Percentiles rank a stretch among this genome's conserved stretches.
Conservation (phyloP, 1,140 invertebrate species). For the Sycobia sp. region DNA sequence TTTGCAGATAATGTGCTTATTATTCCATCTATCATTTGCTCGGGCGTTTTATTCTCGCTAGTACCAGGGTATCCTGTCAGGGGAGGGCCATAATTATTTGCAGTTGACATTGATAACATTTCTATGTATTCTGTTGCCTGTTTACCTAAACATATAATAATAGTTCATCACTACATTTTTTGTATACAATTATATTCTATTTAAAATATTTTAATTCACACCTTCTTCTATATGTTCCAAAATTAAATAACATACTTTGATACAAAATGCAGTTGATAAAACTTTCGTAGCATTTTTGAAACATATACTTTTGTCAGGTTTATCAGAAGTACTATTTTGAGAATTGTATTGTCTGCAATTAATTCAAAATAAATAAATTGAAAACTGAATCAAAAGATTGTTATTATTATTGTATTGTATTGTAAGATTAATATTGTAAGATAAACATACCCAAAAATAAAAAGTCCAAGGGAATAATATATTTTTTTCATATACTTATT, state of each 20-base stretch:
- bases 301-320: constrained; percentile 4
- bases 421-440: background rate
- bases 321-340: background rate
- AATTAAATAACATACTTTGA: constrained; percentile 39
- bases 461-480: constrained; percentile 58
- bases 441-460: constrained; percentile 54
- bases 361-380: constrained; percentile 1
- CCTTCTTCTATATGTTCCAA: constrained; percentile 55
- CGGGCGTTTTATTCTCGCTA: constrained; percentile 50
- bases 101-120: constrained; percentile 53
- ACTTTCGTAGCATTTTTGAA: constrained; percentile 17
- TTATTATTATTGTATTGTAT: background rate
- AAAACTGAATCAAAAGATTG: background rate
- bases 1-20: constrained; percentile 53
- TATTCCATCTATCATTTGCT: constrained; percentile 58
- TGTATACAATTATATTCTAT: background rate
- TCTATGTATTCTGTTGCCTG: constrained; percentile 57
- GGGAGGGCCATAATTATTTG: constrained; percentile 54
- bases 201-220: constrained; percentile 30
- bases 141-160: constrained; percentile 44
- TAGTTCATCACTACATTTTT: background rate
- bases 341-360: constrained; percentile 14
- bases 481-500: constrained; percentile 56
- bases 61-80: constrained; percentile 53
- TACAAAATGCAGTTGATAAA: constrained; percentile 36